Evolutionary conservation across 2,797 vertebrate species (phyloP).

Genomic region (Nannoperca obscura): DNA sequence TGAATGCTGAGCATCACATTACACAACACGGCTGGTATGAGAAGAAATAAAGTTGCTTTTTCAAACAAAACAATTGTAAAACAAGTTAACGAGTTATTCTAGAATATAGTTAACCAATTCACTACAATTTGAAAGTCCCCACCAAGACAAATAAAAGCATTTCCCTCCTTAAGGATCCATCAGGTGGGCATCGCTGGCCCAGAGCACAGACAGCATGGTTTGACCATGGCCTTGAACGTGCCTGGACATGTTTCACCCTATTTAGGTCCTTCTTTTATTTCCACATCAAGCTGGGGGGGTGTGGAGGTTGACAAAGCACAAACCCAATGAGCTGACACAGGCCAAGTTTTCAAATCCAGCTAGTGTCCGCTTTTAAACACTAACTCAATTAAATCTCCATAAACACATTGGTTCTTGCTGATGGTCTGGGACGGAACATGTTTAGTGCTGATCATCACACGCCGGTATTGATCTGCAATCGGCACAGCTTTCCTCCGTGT

Average conservation of each 20-base stretch:
- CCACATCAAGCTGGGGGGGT: conserved; percentile 18
- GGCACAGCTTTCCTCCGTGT: conserved; percentile 16
- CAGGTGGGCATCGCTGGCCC: conserved; percentile 9
- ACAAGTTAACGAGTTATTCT: background rate
- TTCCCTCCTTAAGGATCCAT: background rate
- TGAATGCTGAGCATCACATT: background rate
- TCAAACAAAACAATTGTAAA: background rate
- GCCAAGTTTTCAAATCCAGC: conserved; percentile 20
- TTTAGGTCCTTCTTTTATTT: conserved; percentile 39
- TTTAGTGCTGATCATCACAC: conserved; percentile 49
- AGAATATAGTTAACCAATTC: background rate
- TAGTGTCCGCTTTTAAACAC: conserved; percentile 44
- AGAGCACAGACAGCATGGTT: background rate
- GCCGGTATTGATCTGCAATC: conserved; percentile 55
- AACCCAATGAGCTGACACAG: conserved; percentile 38
- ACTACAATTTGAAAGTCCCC: conserved; percentile 23
- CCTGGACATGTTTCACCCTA: background rate
- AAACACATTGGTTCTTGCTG: conserved; percentile 51
- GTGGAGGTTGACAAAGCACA: conserved; percentile 14
- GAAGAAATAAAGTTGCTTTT: background rate
- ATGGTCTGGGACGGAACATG: conserved; percentile 25
- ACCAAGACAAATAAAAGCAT: conserved; percentile 6
- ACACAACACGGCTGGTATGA: background rate
- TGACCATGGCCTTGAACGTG: conserved; percentile 30
- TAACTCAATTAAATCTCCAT: conserved; percentile 63